Evolutionary conservation across 2,888 invertebrate genomes (phyloP).

Genomic region (Chymomyza procnemis): DNA sequence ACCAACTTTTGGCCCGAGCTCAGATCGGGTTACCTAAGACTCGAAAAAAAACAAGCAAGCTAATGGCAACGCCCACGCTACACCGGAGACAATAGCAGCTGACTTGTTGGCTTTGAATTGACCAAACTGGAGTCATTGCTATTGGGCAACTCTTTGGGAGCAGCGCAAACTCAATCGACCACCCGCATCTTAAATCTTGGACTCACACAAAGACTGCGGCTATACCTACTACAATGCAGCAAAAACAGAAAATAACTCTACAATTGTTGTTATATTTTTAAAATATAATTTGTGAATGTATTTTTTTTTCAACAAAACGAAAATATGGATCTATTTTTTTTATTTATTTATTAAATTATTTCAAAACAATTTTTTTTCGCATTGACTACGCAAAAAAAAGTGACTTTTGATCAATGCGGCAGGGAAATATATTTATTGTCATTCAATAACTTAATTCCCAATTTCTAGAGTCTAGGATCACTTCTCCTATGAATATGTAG

Average conservation of each 20-base stretch:
- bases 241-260: neutral
- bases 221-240: too few relatives aligned
- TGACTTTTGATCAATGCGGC: too few relatives aligned
- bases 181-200: neutral
- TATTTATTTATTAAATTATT: too few relatives aligned
- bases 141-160: neutral
- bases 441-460: too few relatives aligned
- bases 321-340: too few relatives aligned
- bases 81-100: neutral
- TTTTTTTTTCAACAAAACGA: too few relatives aligned
- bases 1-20: neutral
- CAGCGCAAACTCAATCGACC: neutral
- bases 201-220: neutral
- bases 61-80: too few relatives aligned
- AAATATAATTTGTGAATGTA: neutral
- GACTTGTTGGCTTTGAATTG: neutral
- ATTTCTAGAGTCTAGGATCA: too few relatives aligned
- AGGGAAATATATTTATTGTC: too few relatives aligned
- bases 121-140: neutral
- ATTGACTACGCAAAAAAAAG: too few relatives aligned
- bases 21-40: neutral
- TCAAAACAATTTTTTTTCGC: too few relatives aligned
- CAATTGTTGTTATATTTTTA: neutral
- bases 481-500: too few relatives aligned
- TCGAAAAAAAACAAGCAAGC: neutral